Conservation (phyloP, 1,140 invertebrate genomes). For the Harpegnathos saltator region DNA sequence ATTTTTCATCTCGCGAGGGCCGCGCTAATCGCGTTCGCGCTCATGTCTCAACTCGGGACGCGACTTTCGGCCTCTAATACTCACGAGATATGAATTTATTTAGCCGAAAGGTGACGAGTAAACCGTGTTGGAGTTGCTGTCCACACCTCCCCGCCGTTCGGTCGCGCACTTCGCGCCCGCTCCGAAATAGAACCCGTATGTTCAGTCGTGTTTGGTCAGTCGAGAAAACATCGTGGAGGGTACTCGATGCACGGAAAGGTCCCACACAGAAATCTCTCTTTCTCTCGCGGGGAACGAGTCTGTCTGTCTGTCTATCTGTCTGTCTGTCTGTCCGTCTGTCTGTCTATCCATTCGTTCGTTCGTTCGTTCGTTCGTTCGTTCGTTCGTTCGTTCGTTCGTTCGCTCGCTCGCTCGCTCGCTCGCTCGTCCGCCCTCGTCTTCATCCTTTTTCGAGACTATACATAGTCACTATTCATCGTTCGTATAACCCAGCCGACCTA, state of each 20-base stretch:
- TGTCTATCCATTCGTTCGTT: too few species aligned
- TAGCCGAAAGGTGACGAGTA: slow-evolving; percentile 38
- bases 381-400: too few species aligned
- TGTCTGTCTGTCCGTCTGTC: too few species aligned
- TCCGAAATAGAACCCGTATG: slow-evolving; percentile 57
- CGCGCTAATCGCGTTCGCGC: too few species aligned
- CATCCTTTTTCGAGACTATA: slow-evolving; percentile 74
- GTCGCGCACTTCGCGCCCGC: slow-evolving; percentile 40
- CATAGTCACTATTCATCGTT: slow-evolving; percentile 77
- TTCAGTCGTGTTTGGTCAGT: slow-evolving; percentile 66
- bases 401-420: slow-evolving; percentile 15
- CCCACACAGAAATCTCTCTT: slow-evolving; percentile 66
- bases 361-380: too few species aligned
- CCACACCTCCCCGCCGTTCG: slow-evolving; percentile 46
- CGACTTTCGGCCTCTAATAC: too few species aligned
- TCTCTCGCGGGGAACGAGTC: slow-evolving; percentile 68
- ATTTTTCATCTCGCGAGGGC: too few species aligned
- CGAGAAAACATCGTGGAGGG: slow-evolving; percentile 73
- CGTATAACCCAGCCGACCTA: slow-evolving; percentile 76
- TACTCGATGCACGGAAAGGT: slow-evolving; percentile 71
- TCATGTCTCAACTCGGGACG: too few species aligned
- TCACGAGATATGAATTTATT: slow-evolving; percentile 23
- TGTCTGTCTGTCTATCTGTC: too few species aligned
- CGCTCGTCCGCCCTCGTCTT: slow-evolving; percentile 67
- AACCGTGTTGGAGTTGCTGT: slow-evolving; percentile 45